These are phyloP conservation scores for Drosophila kanapiae DNA, from an alignment of 1,140 invertebrate genomes.

Conservation along the genomic window DNA sequence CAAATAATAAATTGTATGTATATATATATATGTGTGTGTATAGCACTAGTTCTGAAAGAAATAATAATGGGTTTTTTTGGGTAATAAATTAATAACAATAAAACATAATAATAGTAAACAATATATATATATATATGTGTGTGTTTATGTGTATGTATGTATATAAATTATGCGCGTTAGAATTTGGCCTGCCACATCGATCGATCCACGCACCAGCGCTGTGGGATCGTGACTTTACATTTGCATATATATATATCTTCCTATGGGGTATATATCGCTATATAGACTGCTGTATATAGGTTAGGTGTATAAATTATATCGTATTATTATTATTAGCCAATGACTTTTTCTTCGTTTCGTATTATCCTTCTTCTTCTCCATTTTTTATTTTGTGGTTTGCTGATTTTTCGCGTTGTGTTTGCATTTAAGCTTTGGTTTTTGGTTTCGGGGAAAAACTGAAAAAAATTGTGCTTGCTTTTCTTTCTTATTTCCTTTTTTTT, in stretches of 20 bases:
- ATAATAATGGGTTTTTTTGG: slow-evolving; percentile 34
- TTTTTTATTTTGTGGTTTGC: slow-evolving; percentile 15
- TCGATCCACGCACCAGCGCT: slow-evolving; percentile 70
- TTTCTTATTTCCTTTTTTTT: slow-evolving; percentile 24
- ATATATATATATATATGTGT: slow-evolving; percentile 20
- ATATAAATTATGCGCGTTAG: slow-evolving; percentile 72
- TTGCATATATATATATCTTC: slow-evolving; percentile 26
- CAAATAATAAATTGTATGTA: slow-evolving; percentile 51
- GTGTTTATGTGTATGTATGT: slow-evolving; percentile 2
- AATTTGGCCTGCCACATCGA: slow-evolving; percentile 76
- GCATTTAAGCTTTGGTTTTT: slow-evolving; percentile 46
- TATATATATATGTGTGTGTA: slow-evolving; percentile 13
- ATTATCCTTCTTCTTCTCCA: slow-evolving; percentile 3
- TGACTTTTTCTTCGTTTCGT: slow-evolving; percentile 53
- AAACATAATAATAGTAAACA: slow-evolving; percentile 69
- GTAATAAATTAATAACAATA: slow-evolving; percentile 81
- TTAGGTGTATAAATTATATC: slow-evolving; percentile 43
- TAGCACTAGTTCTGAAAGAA: slow-evolving; percentile 44
- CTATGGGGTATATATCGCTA: slow-evolving; percentile 32
- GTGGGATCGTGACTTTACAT: slow-evolving; percentile 50
- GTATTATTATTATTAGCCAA: slow-evolving; percentile 59
- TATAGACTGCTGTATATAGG: slow-evolving; percentile 29
- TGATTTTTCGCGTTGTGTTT: slow-evolving; percentile 19
- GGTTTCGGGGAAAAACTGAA: slow-evolving; percentile 51
- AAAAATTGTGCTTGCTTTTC: slow-evolving; percentile 55